Evolutionary conservation across 2,113 vertebrate species (phyloP).

Genomic region (Hydrochoerus hydrochaeris): DNA sequence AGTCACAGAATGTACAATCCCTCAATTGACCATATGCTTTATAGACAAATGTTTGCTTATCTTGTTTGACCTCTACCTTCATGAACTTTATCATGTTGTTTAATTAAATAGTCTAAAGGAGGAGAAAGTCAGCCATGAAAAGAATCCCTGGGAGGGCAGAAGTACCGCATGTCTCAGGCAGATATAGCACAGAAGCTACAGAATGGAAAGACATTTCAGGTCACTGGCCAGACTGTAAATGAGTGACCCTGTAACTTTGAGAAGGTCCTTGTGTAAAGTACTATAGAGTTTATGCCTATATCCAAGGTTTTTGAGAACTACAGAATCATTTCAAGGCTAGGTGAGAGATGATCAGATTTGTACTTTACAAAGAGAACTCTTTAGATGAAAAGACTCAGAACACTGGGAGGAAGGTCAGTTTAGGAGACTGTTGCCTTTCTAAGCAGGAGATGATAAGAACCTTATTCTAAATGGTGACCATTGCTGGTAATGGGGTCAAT

Average conservation of each 20-base stretch:
- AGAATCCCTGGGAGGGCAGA: not conserved
- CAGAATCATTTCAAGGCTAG: not conserved
- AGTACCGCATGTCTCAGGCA: not conserved
- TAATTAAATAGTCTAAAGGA: not conserved
- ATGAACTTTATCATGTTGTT: not conserved
- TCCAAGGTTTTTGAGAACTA: not conserved
- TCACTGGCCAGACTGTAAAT: not conserved
- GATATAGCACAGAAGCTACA: not conserved
- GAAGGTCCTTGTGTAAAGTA: not conserved
- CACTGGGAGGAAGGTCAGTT: not conserved
- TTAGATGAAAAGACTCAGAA: not conserved
- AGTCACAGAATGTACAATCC: not conserved
- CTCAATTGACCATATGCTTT: not conserved
- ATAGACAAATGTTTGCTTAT: not conserved
- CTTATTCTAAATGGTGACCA: not conserved
- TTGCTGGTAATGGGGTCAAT: not conserved
- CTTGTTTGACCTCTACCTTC: not conserved
- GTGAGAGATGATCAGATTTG: not conserved
- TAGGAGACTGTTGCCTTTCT: not conserved
- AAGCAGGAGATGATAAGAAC: not conserved
- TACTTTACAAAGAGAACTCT: not conserved
- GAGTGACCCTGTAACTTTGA: not conserved
- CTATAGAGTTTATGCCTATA: not conserved
- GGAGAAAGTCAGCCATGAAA: not conserved
- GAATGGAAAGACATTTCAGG: not conserved